A percentile compares a stretch with the other conserved stretches of the same genome.
phyloP scores from a whole-genome alignment of 53 echinoderm and acorn worm genomes.

The Crossaster papposus region DNA sequence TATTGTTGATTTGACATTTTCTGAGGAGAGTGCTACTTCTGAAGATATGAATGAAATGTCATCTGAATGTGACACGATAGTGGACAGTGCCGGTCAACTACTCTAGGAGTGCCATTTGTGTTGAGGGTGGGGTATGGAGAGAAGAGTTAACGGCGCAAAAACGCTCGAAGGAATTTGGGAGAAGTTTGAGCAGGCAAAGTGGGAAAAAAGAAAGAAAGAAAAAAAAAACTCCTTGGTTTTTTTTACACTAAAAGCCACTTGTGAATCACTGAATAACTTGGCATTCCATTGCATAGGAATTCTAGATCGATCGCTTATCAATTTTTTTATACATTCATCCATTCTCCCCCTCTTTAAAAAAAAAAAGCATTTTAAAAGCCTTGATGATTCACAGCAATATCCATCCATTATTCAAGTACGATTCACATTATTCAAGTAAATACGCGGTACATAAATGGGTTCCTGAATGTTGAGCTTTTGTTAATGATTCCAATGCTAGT shows the following conservation, averaged over 20 bases:
- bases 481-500: no score
- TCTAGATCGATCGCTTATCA: neutral
- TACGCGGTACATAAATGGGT: no score
- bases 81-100: neutral
- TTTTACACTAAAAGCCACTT: neutral
- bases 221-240: neutral
- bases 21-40: constrained; percentile 31
- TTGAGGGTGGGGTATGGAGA: neutral
- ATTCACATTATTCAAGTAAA: no score
- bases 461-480: no score
- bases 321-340: neutral
- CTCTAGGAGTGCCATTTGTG: neutral
- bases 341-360: neutral
- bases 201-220: neutral
- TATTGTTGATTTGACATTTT: constrained; percentile 60
- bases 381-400: no score
- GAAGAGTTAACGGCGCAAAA: neutral
- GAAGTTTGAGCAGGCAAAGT: neutral
- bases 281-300: no score
- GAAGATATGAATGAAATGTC: constrained; percentile 38
- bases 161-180: neutral
- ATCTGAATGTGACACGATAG: constrained; percentile 8
- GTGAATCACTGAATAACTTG: no score
- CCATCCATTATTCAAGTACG: no score
- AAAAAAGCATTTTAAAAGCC: no score